Conservation (phyloP, 2,888 invertebrate genomes). For the Mimumesa dahlbomi region DNA sequence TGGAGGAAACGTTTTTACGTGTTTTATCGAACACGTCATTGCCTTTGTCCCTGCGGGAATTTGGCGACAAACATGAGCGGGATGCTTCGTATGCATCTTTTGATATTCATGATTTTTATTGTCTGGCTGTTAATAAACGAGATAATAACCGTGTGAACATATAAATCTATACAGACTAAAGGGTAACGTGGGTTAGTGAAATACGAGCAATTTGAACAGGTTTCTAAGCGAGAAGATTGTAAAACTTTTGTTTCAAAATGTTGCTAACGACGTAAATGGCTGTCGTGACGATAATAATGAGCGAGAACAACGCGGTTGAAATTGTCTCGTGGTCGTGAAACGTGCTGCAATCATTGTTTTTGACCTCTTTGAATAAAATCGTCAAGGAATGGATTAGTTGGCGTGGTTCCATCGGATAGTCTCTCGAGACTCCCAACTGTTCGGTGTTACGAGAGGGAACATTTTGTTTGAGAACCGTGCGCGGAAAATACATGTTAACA, state of each 20-base stretch:
- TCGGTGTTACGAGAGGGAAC: constrained; percentile 3
- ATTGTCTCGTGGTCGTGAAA: constrained; percentile 19
- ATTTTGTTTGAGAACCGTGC: not conserved
- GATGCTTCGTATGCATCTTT: no score
- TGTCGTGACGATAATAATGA: not conserved
- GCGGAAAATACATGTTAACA: not conserved
- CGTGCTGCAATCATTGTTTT: constrained; percentile 42
- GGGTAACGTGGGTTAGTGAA: no score
- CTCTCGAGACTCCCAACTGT: constrained; percentile 27
- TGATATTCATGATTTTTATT: no score
- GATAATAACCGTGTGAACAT: no score
- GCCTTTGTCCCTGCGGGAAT: no score
- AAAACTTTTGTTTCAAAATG: not conserved
- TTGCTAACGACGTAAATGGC: not conserved
- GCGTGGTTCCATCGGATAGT: constrained; percentile 46
- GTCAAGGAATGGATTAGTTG: constrained; percentile 54
- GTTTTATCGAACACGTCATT: constrained; percentile 13
- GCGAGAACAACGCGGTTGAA: constrained; percentile 2
- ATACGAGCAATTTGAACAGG: not conserved
- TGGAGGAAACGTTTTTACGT: constrained; percentile 1
- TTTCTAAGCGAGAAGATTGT: not conserved
- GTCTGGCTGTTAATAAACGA: no score
- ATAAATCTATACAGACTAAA: no score
- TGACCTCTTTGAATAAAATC: constrained; percentile 45
- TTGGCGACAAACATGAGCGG: no score